These are phyloP conservation scores for Rhadinocentrus ornatus DNA, from an alignment of 2,797 vertebrate species.

Conservation along the genomic window DNA sequence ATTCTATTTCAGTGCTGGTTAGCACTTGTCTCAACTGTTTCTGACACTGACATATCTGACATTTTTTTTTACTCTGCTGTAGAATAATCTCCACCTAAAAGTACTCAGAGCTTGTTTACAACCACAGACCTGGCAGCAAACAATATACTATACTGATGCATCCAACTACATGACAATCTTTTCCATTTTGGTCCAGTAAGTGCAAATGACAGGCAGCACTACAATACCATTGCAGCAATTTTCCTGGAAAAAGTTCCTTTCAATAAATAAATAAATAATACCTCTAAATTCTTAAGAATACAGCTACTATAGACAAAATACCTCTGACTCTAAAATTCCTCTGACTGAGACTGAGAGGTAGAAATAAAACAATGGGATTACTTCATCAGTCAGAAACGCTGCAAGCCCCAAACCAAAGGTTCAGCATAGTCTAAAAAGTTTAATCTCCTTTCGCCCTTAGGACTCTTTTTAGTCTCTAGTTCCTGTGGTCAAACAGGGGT, in stretches of 20 bases:
- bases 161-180: neutral
- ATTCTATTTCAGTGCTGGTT: neutral
- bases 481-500: too few species aligned
- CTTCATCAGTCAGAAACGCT: too few species aligned
- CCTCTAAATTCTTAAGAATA: neutral
- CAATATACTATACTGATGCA: neutral
- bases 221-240: too few species aligned
- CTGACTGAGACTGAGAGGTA: neutral
- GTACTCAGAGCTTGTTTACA: neutral
- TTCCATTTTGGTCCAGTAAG: neutral
- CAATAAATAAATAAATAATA: neutral
- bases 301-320: neutral
- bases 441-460: too few species aligned
- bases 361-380: too few species aligned
- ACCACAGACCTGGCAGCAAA: neutral
- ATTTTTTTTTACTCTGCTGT: too few species aligned
- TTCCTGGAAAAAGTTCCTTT: neutral
- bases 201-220: neutral
- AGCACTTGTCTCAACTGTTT: neutral
- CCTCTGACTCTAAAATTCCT: too few species aligned
- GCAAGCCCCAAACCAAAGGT: neutral
- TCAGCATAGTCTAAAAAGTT: neutral
- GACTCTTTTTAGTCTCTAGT: too few species aligned
- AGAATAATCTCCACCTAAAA: neutral
- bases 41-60: too few species aligned